These are phyloP conservation scores for Oeneis ivallda DNA, from an alignment of 2,888 invertebrate species.

Conservation along the genomic window DNA sequence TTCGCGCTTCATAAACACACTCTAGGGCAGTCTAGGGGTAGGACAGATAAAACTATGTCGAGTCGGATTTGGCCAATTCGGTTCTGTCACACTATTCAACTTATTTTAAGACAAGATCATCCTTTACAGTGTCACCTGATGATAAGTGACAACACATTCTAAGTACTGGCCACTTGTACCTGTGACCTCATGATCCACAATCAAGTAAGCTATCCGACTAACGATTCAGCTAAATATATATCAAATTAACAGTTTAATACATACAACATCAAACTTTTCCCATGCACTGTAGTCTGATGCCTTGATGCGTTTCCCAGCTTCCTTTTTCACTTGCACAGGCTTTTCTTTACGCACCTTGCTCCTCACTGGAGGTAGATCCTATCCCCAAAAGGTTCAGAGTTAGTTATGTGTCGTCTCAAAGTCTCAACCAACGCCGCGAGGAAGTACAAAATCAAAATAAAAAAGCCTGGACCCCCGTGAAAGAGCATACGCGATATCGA, in stretches of 20 bases:
- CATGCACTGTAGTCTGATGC: conserved; percentile 86
- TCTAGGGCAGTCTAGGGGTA: no score
- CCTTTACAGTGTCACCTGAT: no score
- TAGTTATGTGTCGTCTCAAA: conserved; percentile 29
- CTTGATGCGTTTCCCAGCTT: conserved; percentile 74
- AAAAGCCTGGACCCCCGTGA: conserved; percentile 31
- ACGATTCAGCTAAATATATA: no score
- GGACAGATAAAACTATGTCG: no score
- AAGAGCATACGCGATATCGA: conserved; percentile 32
- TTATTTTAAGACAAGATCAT: no score
- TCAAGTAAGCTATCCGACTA: no score
- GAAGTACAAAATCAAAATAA: conserved; percentile 37
- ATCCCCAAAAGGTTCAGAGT: conserved; percentile 48
- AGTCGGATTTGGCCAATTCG: no score
- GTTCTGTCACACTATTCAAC: no score
- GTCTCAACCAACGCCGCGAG: conserved; percentile 34
- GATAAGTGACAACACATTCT: no score
- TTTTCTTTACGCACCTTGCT: conserved; percentile 72
- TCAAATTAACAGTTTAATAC: conserved; percentile 43
- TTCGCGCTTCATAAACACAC: no score
- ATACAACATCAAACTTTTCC: conserved; percentile 91
- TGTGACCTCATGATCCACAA: no score
- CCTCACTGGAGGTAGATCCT: conserved; percentile 79
- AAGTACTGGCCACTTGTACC: no score
- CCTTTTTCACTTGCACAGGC: conserved; percentile 56